Base-by-base conservation (phyloP, 2,113 vertebrate species). In the Madoqua kirkii region DNA sequence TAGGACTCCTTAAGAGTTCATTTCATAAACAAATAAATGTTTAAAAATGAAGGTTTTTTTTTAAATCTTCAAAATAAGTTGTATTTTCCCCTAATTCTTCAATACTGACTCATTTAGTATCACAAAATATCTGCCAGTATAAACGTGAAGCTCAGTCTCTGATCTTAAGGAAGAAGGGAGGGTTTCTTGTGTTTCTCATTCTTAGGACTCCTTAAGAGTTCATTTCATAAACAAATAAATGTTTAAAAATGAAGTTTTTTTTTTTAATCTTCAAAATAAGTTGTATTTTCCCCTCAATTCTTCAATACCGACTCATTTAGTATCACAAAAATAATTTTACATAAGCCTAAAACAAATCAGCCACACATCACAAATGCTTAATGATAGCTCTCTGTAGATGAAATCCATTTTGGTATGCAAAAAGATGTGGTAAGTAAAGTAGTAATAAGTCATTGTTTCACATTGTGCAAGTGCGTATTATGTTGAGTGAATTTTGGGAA, bases 1-100 rank as follows among this genome's bases (percentile, higher is more conserved):
- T 87, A 10, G 54, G 60, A 83, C 33, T 94, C 33, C 50, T 67
- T 33, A 48, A 71, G 31, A 91, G 55, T 48, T 93, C 12, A 25
- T 91, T 81, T 81, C 27, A 84, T 55, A 31, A 81, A 33, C 9
- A 25, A 92, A 74, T 62, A 93, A 67, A 29, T 82, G 15, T 91
- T 83, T 88, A 60, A 76, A 92, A 89, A 54, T 93, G 50, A 48
- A 7, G 12, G 15, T 48, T 85, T 52, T 67, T 85, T 71, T 74
- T 71, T 36, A 48, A 71, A 71, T 93, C 55, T 96, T 91, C 50
- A 36, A 84, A 94, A 96, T 93, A 83, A n/a, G 9, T 89, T 83
- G 3, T 23, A 7, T 21, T 33, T 40, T 93, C 93, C 57, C 36
- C 83, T 21, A 50, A 3, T 79, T 96, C 84, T 57, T 84, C 33